Evolutionary conservation across 2,888 invertebrate species (phyloP).

Genomic region (Calephelis perditalis): DNA sequence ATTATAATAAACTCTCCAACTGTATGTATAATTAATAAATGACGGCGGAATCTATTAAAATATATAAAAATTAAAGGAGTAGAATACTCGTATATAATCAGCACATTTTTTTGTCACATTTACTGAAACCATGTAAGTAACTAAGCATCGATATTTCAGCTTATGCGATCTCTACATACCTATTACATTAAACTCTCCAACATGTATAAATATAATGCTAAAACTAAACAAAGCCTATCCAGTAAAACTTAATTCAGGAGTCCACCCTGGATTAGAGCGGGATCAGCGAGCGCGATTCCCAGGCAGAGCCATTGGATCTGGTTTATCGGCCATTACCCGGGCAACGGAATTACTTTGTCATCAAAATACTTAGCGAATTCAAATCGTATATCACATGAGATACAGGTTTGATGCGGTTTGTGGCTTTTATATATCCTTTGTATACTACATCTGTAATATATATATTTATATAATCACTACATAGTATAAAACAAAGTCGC

Average conservation of each 20-base stretch:
- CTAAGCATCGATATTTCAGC: too few relatives aligned
- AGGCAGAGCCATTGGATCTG: conserved; percentile 30
- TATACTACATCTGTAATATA: not conserved
- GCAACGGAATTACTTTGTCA: conserved; percentile 22
- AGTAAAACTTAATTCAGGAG: conserved; percentile 22
- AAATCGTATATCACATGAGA: conserved; percentile 18
- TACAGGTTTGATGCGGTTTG: not conserved
- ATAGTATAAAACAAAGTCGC: too few relatives aligned
- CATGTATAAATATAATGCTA: not conserved
- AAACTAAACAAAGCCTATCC: conserved; percentile 23
- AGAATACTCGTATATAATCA: too few relatives aligned
- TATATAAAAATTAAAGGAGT: too few relatives aligned
- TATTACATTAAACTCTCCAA: too few relatives aligned
- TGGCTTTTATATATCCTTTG: conserved; percentile 15
- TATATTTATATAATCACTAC: too few relatives aligned
- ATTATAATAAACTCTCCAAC: too few relatives aligned
- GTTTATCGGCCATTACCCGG: conserved; percentile 37
- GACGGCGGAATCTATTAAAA: too few relatives aligned
- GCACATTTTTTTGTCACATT: too few relatives aligned
- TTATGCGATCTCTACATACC: too few relatives aligned
- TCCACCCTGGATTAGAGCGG: conserved; percentile 24
- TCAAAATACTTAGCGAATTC: conserved; percentile 26
- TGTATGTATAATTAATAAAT: too few relatives aligned
- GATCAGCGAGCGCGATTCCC: conserved; percentile 27
- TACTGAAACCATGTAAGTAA: too few relatives aligned